phyloP scores from a whole-genome alignment of 2,888 invertebrate genomes.

The Ormyrus pomaceus region DNA sequence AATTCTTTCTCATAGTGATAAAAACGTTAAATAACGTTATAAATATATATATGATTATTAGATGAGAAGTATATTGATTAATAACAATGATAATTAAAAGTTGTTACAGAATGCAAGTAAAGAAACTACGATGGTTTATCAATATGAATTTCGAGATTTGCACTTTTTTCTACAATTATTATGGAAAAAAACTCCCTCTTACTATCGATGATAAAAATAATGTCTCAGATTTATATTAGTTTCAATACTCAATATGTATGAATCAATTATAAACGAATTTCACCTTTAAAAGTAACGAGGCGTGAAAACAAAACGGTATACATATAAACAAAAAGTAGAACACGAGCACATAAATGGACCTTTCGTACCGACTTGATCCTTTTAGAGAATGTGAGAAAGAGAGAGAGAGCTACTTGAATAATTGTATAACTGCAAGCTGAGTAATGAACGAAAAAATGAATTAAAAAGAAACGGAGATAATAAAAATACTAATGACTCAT shows the following conservation, averaged over 20 bases:
- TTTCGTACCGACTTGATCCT: conserved; percentile 40
- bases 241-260: background rate
- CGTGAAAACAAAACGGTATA: too few relatives aligned
- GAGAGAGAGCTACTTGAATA: background rate
- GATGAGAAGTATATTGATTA: background rate
- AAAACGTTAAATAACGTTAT: background rate
- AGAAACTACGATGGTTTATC: background rate
- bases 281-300: too few relatives aligned
- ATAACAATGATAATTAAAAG: too few relatives aligned
- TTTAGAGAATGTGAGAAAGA: conserved; percentile 35
- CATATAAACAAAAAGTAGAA: conserved; percentile 6
- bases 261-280: background rate
- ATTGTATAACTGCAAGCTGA: conserved; percentile 11
- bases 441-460: conserved; percentile 10
- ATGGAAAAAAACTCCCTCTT: background rate
- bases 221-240: too few relatives aligned
- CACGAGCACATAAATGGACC: conserved; percentile 2
- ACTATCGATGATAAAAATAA: too few relatives aligned
- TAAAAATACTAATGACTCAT: conserved; percentile 53
- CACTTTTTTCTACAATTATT: conserved; percentile 39
- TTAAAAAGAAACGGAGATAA: background rate
- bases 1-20: too few relatives aligned
- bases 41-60: conserved; percentile 13
- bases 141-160: background rate
- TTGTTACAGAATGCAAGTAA: too few relatives aligned